A percentile compares a stretch with the other conserved stretches of the same genome.
Evolutionary conservation across 1,140 invertebrate genomes (phyloP).

Genomic region (Trichonephila clavipes): DNA sequence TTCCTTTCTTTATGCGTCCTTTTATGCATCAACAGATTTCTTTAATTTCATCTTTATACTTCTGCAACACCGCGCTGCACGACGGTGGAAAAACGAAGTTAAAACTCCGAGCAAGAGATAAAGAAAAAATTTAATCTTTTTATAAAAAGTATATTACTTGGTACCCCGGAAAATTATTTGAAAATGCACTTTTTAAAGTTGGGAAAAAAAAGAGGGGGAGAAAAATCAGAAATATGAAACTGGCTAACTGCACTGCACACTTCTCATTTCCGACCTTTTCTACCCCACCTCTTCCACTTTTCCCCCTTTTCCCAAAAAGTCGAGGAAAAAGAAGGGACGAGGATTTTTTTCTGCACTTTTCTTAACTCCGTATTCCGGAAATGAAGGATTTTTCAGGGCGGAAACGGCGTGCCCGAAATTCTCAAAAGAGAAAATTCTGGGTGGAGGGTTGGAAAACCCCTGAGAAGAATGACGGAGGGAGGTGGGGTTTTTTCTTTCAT

Average conservation of each 20-base stretch:
- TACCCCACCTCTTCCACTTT: background rate
- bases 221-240: slow-evolving; percentile 1
- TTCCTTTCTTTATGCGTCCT: no score
- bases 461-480: background rate
- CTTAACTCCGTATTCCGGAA: slow-evolving; percentile 51
- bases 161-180: slow-evolving; percentile 19
- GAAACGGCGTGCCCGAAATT: slow-evolving; percentile 66
- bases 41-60: background rate
- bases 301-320: no score
- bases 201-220: background rate
- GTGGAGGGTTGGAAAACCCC: background rate
- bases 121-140: background rate
- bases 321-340: background rate
- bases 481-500: background rate
- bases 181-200: slow-evolving; percentile 12
- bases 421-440: background rate
- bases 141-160: background rate
- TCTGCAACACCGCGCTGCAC: background rate
- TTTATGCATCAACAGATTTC: no score
- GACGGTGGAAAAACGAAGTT: background rate
- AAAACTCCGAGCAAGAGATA: background rate
- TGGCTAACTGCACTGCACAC: background rate
- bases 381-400: slow-evolving; percentile 71
- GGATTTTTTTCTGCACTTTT: slow-evolving; percentile 42
- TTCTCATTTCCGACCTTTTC: slow-evolving; percentile 40